A percentile compares a stretch with the other conserved stretches of the same genome.
These are phyloP conservation scores for Ailuropoda melanoleuca DNA, from an alignment of 2,113 vertebrate species.

Conservation along the genomic window DNA sequence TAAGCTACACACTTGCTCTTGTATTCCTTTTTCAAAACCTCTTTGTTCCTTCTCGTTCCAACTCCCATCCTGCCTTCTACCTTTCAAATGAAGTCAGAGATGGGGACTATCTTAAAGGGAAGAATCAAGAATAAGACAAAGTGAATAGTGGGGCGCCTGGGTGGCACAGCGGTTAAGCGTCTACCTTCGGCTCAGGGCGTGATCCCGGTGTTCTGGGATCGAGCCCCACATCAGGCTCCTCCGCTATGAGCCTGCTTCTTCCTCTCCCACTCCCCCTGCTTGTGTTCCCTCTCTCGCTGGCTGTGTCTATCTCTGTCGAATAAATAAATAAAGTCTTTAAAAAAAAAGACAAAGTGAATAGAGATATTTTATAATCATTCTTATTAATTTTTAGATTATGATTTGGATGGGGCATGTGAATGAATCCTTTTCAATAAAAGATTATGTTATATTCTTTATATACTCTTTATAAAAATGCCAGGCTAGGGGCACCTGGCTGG, in stretches of 20 bases:
- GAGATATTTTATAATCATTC: background rate
- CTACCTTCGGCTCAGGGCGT: too few species aligned
- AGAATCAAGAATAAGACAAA: background rate
- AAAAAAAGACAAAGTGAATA: background rate
- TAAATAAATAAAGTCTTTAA: too few species aligned
- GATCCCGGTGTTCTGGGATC: too few species aligned
- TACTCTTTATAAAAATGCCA: background rate
- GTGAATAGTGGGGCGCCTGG: too few species aligned
- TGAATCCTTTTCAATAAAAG: background rate
- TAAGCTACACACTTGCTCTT: background rate
- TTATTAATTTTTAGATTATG: constrained; percentile 9
- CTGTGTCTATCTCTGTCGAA: too few species aligned
- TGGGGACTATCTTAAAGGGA: background rate
- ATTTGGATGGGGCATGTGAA: background rate
- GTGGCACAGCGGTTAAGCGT: too few species aligned
- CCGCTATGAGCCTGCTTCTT: too few species aligned
- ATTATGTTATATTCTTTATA: background rate
- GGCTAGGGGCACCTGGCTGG: background rate
- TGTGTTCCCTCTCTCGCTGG: too few species aligned
- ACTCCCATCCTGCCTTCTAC: background rate
- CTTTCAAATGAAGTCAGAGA: background rate
- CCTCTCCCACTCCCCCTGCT: too few species aligned
- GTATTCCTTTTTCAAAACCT: background rate
- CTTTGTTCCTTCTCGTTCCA: background rate
- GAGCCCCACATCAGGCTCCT: too few species aligned